These are phyloP conservation scores for Drosophila bocki DNA, from an alignment of 1,140 invertebrate species.

Conservation along the genomic window DNA sequence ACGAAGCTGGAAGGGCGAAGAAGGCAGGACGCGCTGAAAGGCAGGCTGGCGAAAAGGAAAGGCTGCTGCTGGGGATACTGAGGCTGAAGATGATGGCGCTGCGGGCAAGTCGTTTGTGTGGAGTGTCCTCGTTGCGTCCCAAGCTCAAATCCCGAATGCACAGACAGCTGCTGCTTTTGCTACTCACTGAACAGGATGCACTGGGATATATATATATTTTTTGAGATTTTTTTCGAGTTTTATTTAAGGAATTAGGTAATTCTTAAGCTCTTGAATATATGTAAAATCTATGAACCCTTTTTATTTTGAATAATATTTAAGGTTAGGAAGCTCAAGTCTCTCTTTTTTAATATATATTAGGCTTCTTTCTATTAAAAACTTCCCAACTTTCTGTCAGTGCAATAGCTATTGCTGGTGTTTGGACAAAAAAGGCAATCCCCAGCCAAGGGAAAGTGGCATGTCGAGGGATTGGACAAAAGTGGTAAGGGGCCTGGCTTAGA, in stretches of 20 bases:
- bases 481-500: conserved; percentile 6
- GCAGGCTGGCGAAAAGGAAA: conserved; percentile 13
- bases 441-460: conserved; percentile 3
- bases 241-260: neutral
- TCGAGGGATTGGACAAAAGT: neutral
- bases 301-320: no score
- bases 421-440: conserved; percentile 56
- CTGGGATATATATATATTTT: neutral
- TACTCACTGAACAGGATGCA: conserved; percentile 25
- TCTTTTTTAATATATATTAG: no score
- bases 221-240: neutral
- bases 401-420: conserved; percentile 25
- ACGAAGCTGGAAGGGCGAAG: conserved; percentile 1
- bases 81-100: conserved; percentile 33
- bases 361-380: neutral
- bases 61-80: conserved; percentile 10
- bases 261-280: neutral
- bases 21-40: neutral
- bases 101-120: conserved; percentile 52
- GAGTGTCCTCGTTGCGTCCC: conserved; percentile 57
- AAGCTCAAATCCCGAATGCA: conserved; percentile 75
- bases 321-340: no score
- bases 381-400: conserved; percentile 14
- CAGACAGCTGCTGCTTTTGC: conserved; percentile 62
- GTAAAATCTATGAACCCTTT: no score